These are phyloP conservation scores for Sabellastarte sp. DNA, from an alignment of 2,888 invertebrate species.

Conservation along the genomic window DNA sequence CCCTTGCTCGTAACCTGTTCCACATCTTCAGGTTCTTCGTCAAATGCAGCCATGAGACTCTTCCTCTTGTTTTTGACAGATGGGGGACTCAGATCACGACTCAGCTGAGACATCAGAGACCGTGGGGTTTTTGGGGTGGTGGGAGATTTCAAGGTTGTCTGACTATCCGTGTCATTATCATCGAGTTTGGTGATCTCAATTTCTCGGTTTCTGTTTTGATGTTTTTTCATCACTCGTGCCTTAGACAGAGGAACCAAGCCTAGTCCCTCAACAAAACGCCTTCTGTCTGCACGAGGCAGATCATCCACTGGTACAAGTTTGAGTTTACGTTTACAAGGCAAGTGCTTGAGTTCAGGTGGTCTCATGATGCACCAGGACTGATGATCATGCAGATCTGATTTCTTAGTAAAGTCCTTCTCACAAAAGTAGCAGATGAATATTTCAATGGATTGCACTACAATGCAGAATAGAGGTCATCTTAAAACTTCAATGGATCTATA, in stretches of 20 bases:
- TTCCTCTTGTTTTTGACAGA: neutral
- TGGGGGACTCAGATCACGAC: neutral
- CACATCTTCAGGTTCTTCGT: neutral
- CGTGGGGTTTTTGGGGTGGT: neutral
- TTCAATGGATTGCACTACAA: no score
- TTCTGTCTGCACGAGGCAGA: neutral
- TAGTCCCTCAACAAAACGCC: neutral
- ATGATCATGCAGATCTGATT: no score
- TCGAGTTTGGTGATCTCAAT: neutral
- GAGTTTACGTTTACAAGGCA: no score
- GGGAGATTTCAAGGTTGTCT: neutral
- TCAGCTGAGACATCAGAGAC: neutral
- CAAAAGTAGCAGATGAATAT: no score
- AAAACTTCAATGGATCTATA: no score
- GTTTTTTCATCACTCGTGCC: neutral
- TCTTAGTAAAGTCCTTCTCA: no score
- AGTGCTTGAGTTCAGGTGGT: no score
- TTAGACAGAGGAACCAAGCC: neutral
- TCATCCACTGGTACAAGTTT: no score
- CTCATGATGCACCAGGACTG: no score
- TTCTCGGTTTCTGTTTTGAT: neutral
- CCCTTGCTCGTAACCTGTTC: neutral
- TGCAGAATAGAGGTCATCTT: no score
- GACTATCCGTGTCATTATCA: neutral
- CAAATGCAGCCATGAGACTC: neutral